Base-by-base conservation (phyloP, 2,113 vertebrate genomes). In the Zosterops lateralis region DNA sequence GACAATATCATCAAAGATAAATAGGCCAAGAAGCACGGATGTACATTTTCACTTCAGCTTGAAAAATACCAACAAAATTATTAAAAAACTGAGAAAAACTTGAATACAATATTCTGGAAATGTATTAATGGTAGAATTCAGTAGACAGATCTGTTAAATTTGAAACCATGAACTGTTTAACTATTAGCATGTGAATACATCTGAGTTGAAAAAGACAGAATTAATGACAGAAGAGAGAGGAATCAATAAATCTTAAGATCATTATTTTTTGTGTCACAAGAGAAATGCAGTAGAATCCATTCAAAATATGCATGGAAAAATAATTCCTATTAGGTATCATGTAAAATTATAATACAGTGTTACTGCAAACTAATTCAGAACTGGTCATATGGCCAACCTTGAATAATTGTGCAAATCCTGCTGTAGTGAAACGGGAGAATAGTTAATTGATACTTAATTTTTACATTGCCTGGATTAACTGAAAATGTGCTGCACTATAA, bases 1-100 rank as follows among this genome's bases (percentile, higher is more conserved):
- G 13, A 17, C 19, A 47, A 8, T 44, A 28, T 61, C 21, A 77
- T 73, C 62, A 94, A 94, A 79, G 8, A 26, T 25, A 60, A 62
- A 20, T 32, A 5, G 10, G 0, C 29, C 36, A 86, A 86, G 25
- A 88, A 91, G 9, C 26, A 74, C 3, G 56, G 38, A 11, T 54
- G 10, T 76, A 71, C 6, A 28, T 79, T 91, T 96, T 67, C 25
- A 51, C 32, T 51, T 50, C 53, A 66, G 15, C 36, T 89, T 61
- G 38, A 91, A 92, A 87, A 87, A 4, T 72, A 58, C 4, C 9
- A 47, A 54, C 6, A 71, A 65, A 53, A 62, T 64, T 45, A 44
- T 90, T 92, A 14, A 83, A 96, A 89, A 89, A 80, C 15, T 94
- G 82, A 93, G 31, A 89, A 31, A 92, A 92, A 70, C 21, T 48